phyloP scores from a whole-genome alignment of 2,113 vertebrate species.

The Propithecus coquereli region DNA sequence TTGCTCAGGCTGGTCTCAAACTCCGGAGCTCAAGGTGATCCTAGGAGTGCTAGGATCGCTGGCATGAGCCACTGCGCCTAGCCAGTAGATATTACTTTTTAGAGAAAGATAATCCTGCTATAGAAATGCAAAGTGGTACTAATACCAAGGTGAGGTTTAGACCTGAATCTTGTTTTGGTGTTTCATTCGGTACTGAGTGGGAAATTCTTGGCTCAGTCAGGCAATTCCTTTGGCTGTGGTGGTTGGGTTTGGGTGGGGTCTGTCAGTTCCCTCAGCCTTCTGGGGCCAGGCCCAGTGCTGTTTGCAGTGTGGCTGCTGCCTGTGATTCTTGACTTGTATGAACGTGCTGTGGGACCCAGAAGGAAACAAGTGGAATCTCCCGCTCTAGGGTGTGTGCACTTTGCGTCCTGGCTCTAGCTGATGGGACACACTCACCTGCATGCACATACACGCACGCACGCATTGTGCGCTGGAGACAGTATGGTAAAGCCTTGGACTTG shows the following conservation, averaged over 20 bases:
- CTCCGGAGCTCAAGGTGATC: no score
- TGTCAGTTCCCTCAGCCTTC: background rate
- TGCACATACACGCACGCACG: rapidly evolving
- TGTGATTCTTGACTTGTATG: background rate
- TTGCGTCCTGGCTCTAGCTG: no score
- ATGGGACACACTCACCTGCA: rapidly evolving
- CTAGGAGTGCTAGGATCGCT: no score
- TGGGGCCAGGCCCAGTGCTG: background rate
- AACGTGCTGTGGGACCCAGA: no score
- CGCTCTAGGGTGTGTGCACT: no score
- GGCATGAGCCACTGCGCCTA: no score
- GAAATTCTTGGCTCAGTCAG: rapidly evolving
- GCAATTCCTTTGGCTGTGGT: background rate
- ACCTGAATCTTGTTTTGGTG: background rate
- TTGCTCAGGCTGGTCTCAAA: no score
- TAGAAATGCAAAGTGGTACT: background rate
- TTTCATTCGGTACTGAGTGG: rapidly evolving
- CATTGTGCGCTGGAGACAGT: background rate
- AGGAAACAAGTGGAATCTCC: background rate
- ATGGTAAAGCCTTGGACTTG: background rate
- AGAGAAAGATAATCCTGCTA: background rate
- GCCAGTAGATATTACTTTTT: background rate
- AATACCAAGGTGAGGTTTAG: background rate
- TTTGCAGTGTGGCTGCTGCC: background rate
- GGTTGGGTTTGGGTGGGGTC: background rate